A percentile compares a stretch with the other conserved stretches of the same genome.
phyloP scores from a whole-genome alignment of 1,140 invertebrate genomes.

The Galendromus occidentalis region DNA sequence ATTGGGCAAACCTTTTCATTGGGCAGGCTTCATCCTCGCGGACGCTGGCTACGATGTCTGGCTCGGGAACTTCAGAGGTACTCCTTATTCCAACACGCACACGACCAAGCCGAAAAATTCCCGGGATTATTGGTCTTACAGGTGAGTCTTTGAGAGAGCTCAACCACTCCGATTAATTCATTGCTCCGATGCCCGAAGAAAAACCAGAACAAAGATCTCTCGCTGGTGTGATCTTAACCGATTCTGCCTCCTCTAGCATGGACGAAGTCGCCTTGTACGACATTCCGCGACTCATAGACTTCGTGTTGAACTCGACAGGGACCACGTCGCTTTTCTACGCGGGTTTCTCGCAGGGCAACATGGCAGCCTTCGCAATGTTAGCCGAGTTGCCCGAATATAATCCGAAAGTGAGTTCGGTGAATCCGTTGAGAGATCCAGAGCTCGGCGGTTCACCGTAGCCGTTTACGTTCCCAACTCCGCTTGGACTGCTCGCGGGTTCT shows the following conservation, averaged over 20 bases:
- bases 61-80: slow-evolving; percentile 46
- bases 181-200: too few species aligned
- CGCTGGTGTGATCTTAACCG: too few species aligned
- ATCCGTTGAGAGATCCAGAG: not conserved
- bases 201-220: too few species aligned
- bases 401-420: slow-evolving; percentile 17
- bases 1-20: too few species aligned
- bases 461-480: too few species aligned
- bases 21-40: slow-evolving; percentile 35
- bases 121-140: not conserved
- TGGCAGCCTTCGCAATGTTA: slow-evolving; percentile 36
- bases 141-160: not conserved
- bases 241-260: not conserved
- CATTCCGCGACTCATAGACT: slow-evolving; percentile 31
- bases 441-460: too few species aligned
- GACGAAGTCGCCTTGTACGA: not conserved
- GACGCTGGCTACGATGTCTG: slow-evolving; percentile 53
- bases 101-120: slow-evolving; percentile 12
- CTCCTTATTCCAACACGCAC: slow-evolving; percentile 39
- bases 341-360: slow-evolving; percentile 49
- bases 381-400: slow-evolving; percentile 24
- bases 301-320: slow-evolving; percentile 35
- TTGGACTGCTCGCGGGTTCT: too few species aligned
- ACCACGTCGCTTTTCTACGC: slow-evolving; percentile 41
- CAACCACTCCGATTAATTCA: too few species aligned